Base-by-base conservation (phyloP, 2,113 vertebrate species). In the Leptocoma aspasia region DNA sequence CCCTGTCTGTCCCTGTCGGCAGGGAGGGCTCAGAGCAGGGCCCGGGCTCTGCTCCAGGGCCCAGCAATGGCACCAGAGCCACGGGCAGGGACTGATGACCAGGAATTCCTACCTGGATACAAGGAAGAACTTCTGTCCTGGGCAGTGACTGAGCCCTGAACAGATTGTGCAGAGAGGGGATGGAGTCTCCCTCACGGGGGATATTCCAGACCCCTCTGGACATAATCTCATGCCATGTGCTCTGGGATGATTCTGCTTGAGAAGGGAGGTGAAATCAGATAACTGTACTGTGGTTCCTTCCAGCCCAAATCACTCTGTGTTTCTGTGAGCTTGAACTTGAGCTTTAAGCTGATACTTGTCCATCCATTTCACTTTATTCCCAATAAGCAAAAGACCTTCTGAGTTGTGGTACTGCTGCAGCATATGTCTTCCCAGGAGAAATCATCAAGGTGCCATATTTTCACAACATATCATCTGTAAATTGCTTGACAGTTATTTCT, bases 401-500 rank as follows among this genome's bases (percentile, higher is more conserved):
- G 20, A 63, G 82, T 60, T 31, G 52, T 6, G 6, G 9, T 64
- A 39, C 31, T 78, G 18, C 28, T 76, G 30, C 24, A 83, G 53
- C 54, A 52, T 84, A 66, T 86, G 69, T 78, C 71, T 96, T 95
- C 59, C 59, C 57, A 60, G 73, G 35, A 94, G 44, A 94, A 96
- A 83, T 24, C 7, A 44, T 72, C 22, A 53, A 89, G 82, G 49
- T 93, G 59, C 88, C 37, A 4, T 56, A 71, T 95, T 60, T 93
- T 83, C 47, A 52, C 44, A 79, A 89, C 64, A 59, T 68, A 84
- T 77, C 31, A 75, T 89, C 95, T 94, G 65, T 95, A 95, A 96
- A 69, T 70, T 84, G 63, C 21, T 85, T 95, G 88, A 93, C 92
- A 95, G 89, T 95, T 96, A 97, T 95, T 96, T 96, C 70, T 85